phyloP scores from a whole-genome alignment of 2,888 invertebrate species.

The Macrosiphum euphorbiae region DNA sequence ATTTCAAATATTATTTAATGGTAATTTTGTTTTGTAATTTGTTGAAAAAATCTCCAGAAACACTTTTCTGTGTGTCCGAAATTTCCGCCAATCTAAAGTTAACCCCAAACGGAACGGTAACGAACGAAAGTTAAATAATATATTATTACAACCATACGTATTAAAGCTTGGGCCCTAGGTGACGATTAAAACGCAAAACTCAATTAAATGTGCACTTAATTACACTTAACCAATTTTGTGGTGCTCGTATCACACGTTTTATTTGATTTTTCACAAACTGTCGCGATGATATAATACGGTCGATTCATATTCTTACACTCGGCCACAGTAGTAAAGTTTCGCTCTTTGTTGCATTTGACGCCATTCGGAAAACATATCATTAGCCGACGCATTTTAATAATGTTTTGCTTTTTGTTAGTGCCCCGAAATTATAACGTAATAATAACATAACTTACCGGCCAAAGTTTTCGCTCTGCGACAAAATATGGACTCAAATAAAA shows the following conservation, averaged over 20 bases:
- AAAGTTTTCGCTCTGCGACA: neutral
- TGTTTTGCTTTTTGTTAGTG: neutral
- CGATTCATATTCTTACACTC: neutral
- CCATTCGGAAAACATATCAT: neutral
- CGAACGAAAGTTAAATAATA: neutral
- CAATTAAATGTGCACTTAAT: too few species aligned
- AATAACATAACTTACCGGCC: neutral
- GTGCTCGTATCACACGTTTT: neutral
- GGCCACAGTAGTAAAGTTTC: neutral
- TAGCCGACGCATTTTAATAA: neutral
- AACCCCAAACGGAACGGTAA: neutral
- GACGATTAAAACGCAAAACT: neutral
- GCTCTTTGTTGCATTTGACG: neutral
- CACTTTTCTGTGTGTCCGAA: neutral
- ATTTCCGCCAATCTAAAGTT: too few species aligned
- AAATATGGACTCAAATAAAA: slow-evolving; percentile 32
- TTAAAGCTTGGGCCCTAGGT: rapidly evolving
- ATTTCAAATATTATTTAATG: too few species aligned
- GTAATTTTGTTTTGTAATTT: too few species aligned
- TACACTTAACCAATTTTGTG: neutral
- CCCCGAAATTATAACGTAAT: neutral
- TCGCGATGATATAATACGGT: neutral
- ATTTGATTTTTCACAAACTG: neutral
- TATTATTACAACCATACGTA: neutral
- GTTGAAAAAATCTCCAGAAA: too few species aligned